Evolutionary conservation across 2,888 invertebrate genomes (phyloP), one percentile per base, ranked within the genome.

Genomic region (Ptychoptera contaminata): DNA sequence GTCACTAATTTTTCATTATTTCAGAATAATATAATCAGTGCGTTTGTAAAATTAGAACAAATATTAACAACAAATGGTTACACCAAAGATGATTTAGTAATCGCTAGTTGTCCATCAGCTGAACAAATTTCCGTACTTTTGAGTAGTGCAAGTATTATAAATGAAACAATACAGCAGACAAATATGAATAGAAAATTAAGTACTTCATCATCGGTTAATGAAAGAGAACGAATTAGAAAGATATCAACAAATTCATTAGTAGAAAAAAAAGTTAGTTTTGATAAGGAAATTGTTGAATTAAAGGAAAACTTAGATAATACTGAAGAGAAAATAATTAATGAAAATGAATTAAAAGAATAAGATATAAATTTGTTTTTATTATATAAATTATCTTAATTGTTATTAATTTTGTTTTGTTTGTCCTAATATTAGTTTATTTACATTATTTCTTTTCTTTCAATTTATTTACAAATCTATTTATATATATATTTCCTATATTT

Each of bases 51-150:
- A 63, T 63, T 94, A 36, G 82, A 83, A 53, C 84, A 86, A 59
- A 67, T 83, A 15, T 67, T 94, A 10, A 65, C 76, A 2, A 72
- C 72, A 49, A 79, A 80, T 29, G 77, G 82, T 42, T 96, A 91
- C 59, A 74, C 76, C 0, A 72, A 77, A 30, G 94, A 96, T 57
- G 87, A 90, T 55, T 72, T 76, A 46, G 70, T 83, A 44, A 77
- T 93, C 43, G 82, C 93, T 5, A 90, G 81, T 9, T 91, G 93
- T 57, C 96, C 96, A 0, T 79, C 91, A 2, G 81, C 87, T 2
- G 96, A 97, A 59, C 96, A 96, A 68, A 78, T 96, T 10, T 84
- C 86, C n/a, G 76, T 88, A 35, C 73, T 90, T 54, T 72, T 91
- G 47, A 87, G 87, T 9, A 86, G 86, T 2, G 79, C 83, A 2